Evolutionary conservation across 2,113 vertebrate species (phyloP), one percentile per base, ranked within the genome.

Genomic region (Hippopotamus amphibius): DNA sequence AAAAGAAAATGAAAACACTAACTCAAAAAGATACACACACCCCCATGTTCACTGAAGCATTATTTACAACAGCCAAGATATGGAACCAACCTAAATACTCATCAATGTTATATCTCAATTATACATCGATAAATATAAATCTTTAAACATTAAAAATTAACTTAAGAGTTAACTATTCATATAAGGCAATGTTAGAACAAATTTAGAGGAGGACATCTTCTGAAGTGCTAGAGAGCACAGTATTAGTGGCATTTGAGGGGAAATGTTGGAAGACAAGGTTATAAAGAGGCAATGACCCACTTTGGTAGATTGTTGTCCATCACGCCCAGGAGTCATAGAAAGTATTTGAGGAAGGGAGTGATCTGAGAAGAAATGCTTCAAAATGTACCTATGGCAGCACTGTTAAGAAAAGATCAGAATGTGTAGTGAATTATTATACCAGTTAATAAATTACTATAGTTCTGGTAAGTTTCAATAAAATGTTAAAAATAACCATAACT

Each of bases 391-490:
- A 48, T 85, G 6, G 37, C 3, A 33, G 16, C 41, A 65, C 53
- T 77, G 6, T 80, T 88, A 83, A 81, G 46, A 93, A 80, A 26
- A 7, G 26, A 66, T 69, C 26, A 7, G 13, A 28, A 74, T 43
- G 17, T 33, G 19, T 15, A 76, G 28, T 33, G 6, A 55, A 65
- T 37, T 74, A 30, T 17, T 46, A 69, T 53, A 37, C 11, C 24
- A 80, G 11, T n/a, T 65, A 85, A 85, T 68, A 81, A 76, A 79
- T 46, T 72, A 46, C 50, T 87, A 21, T 17, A 55, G 13, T 77
- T 93, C 86, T 86, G 12, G 3, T 61, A 91, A 41, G 41, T 87
- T 95, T 79, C n/a, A 88, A 66, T 66, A 81, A 95, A 88, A 87
- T 72, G 28, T 61, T 90, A 81, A 66, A 85, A 90, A 84, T 89